phyloP scores from a whole-genome alignment of 2,888 invertebrate species.

The Brachypalpus laphriformis region DNA sequence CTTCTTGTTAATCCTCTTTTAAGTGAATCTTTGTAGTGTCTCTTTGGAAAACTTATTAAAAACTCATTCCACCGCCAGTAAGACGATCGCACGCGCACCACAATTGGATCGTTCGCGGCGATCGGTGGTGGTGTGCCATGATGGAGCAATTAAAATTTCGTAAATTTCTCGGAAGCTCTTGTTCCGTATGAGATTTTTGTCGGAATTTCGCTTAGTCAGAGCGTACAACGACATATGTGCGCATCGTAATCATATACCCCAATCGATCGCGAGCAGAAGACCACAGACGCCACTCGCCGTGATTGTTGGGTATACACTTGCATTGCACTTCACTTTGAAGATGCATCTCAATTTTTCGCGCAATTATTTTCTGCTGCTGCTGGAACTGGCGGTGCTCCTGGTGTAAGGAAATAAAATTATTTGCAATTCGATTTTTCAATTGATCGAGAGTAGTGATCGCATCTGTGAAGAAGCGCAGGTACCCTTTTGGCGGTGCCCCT shows the following conservation, averaged over 20 bases:
- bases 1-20: conserved; percentile 23
- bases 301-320: conserved; percentile 49
- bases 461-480: conserved; percentile 9
- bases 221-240: conserved; percentile 56
- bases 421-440: conserved; percentile 71
- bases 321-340: conserved; percentile 41
- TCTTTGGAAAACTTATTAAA: conserved; percentile 64
- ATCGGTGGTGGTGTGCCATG: conserved; percentile 29
- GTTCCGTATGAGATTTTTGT: conserved; percentile 63
- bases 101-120: conserved; percentile 42
- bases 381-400: conserved; percentile 9
- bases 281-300: conserved; percentile 59
- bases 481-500: conserved; percentile 56
- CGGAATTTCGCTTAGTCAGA: conserved; percentile 66
- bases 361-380: conserved; percentile 45
- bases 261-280: conserved; percentile 36
- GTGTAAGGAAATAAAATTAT: conserved; percentile 57
- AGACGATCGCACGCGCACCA: conserved; percentile 50
- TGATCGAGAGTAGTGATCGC: conserved; percentile 61
- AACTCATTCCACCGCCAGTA: conserved; percentile 47
- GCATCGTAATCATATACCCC: conserved; percentile 32
- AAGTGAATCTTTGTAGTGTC: conserved; percentile 39
- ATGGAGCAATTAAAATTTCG: conserved; percentile 74
- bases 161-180: conserved; percentile 65
- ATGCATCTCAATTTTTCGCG: conserved; percentile 74